phyloP scores from a whole-genome alignment of 2,888 invertebrate genomes.

The Philaethria dido region DNA sequence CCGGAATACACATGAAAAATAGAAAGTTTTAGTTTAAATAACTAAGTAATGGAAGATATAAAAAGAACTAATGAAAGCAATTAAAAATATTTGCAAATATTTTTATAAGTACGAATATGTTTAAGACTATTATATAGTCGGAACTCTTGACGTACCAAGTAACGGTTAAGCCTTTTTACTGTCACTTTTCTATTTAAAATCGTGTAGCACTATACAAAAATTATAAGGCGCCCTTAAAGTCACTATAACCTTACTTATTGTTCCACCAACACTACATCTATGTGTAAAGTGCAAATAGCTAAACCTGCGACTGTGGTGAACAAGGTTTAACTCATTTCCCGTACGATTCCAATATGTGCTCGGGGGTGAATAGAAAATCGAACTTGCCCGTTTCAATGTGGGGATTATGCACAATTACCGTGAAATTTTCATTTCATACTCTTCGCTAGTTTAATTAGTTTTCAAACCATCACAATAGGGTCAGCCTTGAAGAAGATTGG shows the following conservation, averaged over 20 bases:
- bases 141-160: no score
- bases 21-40: no score
- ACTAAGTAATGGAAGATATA: no score
- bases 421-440: conserved; percentile 50
- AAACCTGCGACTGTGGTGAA: conserved; percentile 65
- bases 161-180: no score
- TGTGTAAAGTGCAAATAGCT: conserved; percentile 59
- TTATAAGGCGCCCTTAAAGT: background rate
- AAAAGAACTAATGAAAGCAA: no score
- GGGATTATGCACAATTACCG: conserved; percentile 59
- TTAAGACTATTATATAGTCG: no score
- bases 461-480: conserved; percentile 14
- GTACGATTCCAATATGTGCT: conserved; percentile 73
- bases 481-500: background rate
- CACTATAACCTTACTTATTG: background rate
- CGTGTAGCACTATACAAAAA: no score
- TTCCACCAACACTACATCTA: conserved; percentile 22
- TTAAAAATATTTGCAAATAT: no score
- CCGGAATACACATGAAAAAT: no score
- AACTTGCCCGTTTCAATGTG: conserved; percentile 57
- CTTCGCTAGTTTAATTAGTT: conserved; percentile 30
- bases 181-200: background rate
- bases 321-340: conserved; percentile 80
- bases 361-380: conserved; percentile 66
- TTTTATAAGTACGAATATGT: background rate